Evolutionary conservation across 1,140 invertebrate species (phyloP).

Genomic region (Cotesia glomerata): DNA sequence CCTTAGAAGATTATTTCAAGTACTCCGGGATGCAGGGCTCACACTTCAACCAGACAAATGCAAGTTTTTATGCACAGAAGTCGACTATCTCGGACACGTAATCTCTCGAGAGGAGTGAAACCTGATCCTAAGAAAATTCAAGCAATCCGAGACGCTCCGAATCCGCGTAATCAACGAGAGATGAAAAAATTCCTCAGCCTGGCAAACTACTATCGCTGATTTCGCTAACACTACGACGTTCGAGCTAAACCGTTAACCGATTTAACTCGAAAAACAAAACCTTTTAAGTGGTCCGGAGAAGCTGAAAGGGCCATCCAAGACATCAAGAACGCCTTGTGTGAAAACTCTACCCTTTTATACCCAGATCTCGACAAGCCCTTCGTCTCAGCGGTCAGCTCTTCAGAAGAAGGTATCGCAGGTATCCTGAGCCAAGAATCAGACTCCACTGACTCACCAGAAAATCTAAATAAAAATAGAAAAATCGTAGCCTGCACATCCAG

Average conservation of each 20-base stretch:
- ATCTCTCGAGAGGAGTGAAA: neutral
- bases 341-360: too few species aligned
- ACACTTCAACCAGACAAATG: conserved; percentile 21
- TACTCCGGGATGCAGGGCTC: neutral
- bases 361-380: too few species aligned
- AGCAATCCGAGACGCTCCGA: neutral
- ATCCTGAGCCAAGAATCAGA: too few species aligned
- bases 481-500: conserved; percentile 35
- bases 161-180: neutral
- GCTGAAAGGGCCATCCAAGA: neutral
- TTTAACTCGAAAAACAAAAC: neutral
- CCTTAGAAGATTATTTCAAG: neutral
- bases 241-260: neutral
- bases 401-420: too few species aligned
- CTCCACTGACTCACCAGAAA: too few species aligned
- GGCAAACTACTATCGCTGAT: neutral
- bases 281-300: neutral
- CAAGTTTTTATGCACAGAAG: conserved; percentile 18
- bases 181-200: conserved; percentile 9
- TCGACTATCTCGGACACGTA: conserved; percentile 45
- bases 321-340: too few species aligned
- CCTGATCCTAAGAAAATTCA: neutral
- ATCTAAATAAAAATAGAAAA: neutral
- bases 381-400: too few species aligned
- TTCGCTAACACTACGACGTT: neutral